Evolutionary conservation across 2,797 vertebrate genomes (phyloP).

Genomic region (Eulemur coronatus): DNA sequence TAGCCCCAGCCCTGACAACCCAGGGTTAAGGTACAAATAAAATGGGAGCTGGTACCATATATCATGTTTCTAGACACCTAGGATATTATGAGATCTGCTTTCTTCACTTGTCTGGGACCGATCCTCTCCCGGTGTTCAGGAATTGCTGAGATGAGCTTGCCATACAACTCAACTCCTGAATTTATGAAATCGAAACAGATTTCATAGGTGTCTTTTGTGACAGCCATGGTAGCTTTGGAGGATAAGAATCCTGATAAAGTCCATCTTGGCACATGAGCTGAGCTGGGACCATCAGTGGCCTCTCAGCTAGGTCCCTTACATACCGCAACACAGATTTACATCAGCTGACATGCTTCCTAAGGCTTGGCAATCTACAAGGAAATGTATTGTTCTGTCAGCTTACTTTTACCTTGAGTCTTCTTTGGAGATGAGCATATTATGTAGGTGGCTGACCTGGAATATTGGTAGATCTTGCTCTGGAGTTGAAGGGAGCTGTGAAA

Average conservation of each 20-base stretch:
- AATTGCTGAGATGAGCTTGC: not conserved
- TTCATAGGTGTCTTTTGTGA: slow-evolving; percentile 59
- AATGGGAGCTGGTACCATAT: not conserved
- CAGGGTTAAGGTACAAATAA: not conserved
- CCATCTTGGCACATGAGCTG: slow-evolving; percentile 52
- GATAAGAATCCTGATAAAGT: slow-evolving; percentile 32
- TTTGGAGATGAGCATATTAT: not conserved
- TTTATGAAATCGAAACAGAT: slow-evolving; percentile 62
- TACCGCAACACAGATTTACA: slow-evolving; percentile 50
- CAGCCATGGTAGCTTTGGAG: slow-evolving; percentile 26
- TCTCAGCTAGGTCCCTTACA: not conserved
- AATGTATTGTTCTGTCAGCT: not conserved
- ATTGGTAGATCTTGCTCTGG: not conserved
- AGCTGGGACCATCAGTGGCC: slow-evolving; percentile 43
- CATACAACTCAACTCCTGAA: not conserved
- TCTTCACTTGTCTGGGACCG: not conserved
- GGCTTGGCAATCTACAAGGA: slow-evolving; percentile 21
- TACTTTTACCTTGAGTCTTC: slow-evolving; percentile 22
- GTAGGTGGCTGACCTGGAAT: not conserved
- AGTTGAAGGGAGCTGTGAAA: not conserved
- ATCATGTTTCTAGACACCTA: not conserved
- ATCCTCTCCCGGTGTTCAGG: not conserved
- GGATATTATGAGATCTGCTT: not conserved
- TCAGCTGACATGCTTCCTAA: not conserved
- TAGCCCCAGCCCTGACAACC: not conserved